Evolutionary conservation across 2,113 vertebrate genomes (phyloP).

Genomic region (Passer montanus): DNA sequence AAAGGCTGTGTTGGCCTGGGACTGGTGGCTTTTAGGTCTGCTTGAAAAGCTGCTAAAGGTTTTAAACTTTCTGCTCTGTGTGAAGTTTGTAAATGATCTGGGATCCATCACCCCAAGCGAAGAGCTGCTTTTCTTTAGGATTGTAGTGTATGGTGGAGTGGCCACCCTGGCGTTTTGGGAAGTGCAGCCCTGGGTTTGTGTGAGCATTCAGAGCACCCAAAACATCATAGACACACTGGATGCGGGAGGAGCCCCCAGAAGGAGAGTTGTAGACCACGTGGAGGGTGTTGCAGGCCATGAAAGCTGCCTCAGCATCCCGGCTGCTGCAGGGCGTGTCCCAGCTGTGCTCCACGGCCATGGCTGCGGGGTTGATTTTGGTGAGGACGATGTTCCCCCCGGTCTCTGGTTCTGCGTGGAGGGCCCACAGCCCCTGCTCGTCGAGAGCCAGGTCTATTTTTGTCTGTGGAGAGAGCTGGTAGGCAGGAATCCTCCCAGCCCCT

Average conservation of each 20-base stretch:
- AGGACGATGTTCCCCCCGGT: slow-evolving; percentile 83
- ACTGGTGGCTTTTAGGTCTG: not conserved
- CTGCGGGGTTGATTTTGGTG: slow-evolving; percentile 82
- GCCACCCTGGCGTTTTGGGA: slow-evolving; percentile 85
- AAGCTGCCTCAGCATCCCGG: slow-evolving; percentile 86
- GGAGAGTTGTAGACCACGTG: slow-evolving; percentile 88
- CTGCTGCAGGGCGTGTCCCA: slow-evolving; percentile 91
- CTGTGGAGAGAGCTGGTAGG: slow-evolving; percentile 83
- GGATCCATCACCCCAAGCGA: slow-evolving; percentile 93
- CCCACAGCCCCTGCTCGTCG: slow-evolving; percentile 93
- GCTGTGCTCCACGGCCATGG: slow-evolving; percentile 79
- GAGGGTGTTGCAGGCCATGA: slow-evolving; percentile 87
- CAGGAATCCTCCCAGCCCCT: slow-evolving; percentile 81
- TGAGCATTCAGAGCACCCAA: slow-evolving; percentile 71
- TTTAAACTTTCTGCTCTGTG: slow-evolving; percentile 69
- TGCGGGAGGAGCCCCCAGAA: slow-evolving; percentile 81
- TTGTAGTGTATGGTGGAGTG: slow-evolving; percentile 90
- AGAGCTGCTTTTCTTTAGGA: slow-evolving; percentile 86
- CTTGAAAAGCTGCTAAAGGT: not conserved
- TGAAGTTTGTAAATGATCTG: slow-evolving; percentile 91
- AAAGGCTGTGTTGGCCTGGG: not conserved
- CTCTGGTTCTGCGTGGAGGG: slow-evolving; percentile 85
- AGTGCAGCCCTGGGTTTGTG: slow-evolving; percentile 77
- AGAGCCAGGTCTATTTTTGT: slow-evolving; percentile 89
- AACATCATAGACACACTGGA: slow-evolving; percentile 89